phyloP scores from a whole-genome alignment of 1,140 invertebrate genomes.

The Heliconius himera region DNA sequence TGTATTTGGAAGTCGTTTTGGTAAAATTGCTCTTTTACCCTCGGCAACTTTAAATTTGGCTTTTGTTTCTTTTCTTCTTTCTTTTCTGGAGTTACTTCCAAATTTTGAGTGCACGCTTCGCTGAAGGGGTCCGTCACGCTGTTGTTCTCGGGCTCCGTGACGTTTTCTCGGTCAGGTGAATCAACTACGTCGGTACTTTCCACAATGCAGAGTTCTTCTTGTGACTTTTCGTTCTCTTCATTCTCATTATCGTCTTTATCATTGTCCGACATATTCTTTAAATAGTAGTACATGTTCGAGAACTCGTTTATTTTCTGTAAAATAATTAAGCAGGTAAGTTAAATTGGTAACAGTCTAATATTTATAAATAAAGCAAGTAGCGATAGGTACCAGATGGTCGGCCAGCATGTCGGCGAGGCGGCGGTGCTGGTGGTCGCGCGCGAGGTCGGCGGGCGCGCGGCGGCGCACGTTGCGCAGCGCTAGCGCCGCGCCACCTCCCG shows the following conservation, averaged over 20 bases:
- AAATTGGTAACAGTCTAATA: slow-evolving; percentile 76
- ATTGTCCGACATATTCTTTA: slow-evolving; percentile 88
- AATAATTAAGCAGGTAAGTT: slow-evolving; percentile 18
- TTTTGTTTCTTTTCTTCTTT: slow-evolving; percentile 57
- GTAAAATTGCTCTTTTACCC: slow-evolving; percentile 72
- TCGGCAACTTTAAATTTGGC: slow-evolving; percentile 66
- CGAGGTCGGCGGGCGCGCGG: slow-evolving; percentile 89
- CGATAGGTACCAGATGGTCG: slow-evolving; percentile 86
- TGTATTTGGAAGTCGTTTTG: slow-evolving; percentile 71
- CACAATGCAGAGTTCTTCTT: slow-evolving; percentile 58
- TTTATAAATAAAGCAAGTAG: neutral
- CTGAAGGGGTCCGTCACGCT: slow-evolving; percentile 73
- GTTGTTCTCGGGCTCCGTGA: slow-evolving; percentile 36
- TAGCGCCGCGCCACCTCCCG: slow-evolving; percentile 89
- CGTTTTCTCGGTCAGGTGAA: slow-evolving; percentile 48
- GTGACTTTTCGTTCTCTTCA: slow-evolving; percentile 56
- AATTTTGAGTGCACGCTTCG: slow-evolving; percentile 75
- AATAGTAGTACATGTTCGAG: slow-evolving; percentile 91
- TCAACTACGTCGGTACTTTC: slow-evolving; percentile 70
- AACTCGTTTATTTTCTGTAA: slow-evolving; percentile 88
- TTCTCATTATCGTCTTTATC: slow-evolving; percentile 67
- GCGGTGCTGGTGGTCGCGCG: slow-evolving; percentile 87
- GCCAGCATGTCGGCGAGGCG: slow-evolving; percentile 87
- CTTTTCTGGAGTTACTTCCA: slow-evolving; percentile 66
- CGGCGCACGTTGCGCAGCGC: slow-evolving; percentile 90